These are phyloP conservation scores for Lucilia sericata DNA, from an alignment of 1,140 invertebrate genomes.

Conservation along the genomic window DNA sequence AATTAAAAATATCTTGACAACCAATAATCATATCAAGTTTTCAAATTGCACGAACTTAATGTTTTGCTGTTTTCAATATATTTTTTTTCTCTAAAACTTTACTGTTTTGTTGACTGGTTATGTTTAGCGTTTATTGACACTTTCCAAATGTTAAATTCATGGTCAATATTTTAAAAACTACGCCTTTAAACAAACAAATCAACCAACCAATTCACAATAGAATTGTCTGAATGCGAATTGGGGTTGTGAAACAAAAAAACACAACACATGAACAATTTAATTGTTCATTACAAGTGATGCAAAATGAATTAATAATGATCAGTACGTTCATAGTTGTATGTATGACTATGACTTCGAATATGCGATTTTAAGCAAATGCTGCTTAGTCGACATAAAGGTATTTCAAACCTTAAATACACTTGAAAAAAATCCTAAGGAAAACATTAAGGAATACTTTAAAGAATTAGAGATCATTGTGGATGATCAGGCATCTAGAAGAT, in stretches of 20 bases:
- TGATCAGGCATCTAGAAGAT: no score
- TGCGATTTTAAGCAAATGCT: background rate
- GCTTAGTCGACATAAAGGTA: background rate
- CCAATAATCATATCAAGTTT: background rate
- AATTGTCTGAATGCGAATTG: background rate
- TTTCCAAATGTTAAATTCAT: slow-evolving; percentile 37
- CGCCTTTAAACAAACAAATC: slow-evolving; percentile 4
- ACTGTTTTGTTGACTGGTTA: slow-evolving; percentile 1
- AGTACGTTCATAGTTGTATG: background rate
- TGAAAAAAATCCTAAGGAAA: background rate
- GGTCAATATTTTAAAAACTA: slow-evolving; percentile 26
- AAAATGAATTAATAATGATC: slow-evolving; percentile 41
- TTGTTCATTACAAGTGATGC: slow-evolving; percentile 36
- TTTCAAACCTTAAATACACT: slow-evolving; percentile 9
- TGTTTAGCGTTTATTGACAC: slow-evolving; percentile 43
- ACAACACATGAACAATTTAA: slow-evolving; percentile 38
- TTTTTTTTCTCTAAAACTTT: background rate
- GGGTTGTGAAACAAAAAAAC: background rate
- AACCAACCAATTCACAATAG: background rate
- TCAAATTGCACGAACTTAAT: slow-evolving; percentile 16
- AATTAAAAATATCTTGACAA: background rate
- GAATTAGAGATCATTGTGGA: no score
- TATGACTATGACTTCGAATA: background rate
- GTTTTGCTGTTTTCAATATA: background rate
- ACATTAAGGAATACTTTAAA: no score